phyloP scores from a whole-genome alignment of 2,113 vertebrate genomes.

The Himantopus leucocephalus region DNA sequence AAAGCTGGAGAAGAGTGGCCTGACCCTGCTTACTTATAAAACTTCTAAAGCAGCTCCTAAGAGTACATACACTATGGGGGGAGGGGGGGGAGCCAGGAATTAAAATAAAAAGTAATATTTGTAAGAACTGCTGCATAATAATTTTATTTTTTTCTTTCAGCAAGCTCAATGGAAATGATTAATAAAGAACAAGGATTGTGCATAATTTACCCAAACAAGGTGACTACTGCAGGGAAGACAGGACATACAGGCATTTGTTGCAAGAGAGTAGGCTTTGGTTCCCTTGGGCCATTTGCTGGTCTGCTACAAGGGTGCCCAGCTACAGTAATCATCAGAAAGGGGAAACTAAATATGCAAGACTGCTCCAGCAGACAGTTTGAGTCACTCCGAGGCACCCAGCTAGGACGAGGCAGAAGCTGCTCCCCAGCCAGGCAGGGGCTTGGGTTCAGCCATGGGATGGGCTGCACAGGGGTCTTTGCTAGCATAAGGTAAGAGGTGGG shows the following conservation, averaged over 20 bases:
- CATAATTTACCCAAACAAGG: background rate
- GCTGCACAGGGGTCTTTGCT: background rate
- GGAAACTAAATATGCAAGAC: background rate
- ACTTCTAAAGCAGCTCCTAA: background rate
- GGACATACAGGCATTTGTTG: background rate
- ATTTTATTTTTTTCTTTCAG: background rate
- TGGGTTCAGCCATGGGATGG: fast-evolving
- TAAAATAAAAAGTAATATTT: background rate
- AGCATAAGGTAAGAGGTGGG: background rate
- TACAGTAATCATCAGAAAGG: background rate
- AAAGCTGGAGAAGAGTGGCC: background rate
- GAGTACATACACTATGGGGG: background rate
- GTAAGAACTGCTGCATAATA: background rate
- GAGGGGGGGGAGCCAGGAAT: background rate
- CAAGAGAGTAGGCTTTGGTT: background rate
- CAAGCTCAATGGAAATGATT: background rate
- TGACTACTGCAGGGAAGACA: background rate
- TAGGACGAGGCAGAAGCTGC: background rate
- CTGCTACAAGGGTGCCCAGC: background rate
- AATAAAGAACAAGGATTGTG: background rate
- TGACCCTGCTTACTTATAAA: background rate
- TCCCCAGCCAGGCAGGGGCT: background rate
- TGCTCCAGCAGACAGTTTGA: background rate
- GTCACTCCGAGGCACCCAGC: background rate
- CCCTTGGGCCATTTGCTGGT: background rate